Evolutionary conservation across 2,113 vertebrate genomes (phyloP).

Genomic region (Calonectris borealis): DNA sequence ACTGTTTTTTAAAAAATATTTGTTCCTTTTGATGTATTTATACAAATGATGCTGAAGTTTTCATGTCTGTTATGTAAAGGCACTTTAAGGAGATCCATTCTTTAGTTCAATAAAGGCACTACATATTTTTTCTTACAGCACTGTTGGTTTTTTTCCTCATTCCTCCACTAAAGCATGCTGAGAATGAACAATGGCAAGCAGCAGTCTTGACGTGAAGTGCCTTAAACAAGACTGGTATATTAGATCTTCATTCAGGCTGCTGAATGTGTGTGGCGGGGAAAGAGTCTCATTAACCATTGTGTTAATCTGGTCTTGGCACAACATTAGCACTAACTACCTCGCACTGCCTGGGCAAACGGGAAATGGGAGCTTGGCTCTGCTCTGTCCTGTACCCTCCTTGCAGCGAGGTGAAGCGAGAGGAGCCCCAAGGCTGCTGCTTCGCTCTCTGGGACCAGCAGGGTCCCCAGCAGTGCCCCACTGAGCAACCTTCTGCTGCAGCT

Average conservation of each 20-base stretch:
- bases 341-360: background rate
- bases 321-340: background rate
- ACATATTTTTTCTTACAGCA: background rate
- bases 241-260: background rate
- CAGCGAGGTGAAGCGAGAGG: background rate
- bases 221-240: background rate
- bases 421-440: background rate
- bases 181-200: background rate
- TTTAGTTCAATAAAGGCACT: constrained; percentile 56
- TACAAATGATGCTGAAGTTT: background rate
- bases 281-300: background rate
- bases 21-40: constrained; percentile 15
- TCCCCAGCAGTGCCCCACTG: background rate
- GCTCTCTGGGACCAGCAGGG: background rate
- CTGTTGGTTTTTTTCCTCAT: background rate
- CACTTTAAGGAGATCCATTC: background rate
- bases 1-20: background rate
- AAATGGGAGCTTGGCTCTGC: background rate
- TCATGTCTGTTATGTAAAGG: background rate
- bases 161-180: background rate
- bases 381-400: background rate
- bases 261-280: background rate
- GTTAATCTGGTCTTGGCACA: background rate
- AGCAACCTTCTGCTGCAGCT: background rate
- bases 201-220: background rate